phyloP scores from a whole-genome alignment of 2,113 vertebrate species.

The Lepus timidus region DNA sequence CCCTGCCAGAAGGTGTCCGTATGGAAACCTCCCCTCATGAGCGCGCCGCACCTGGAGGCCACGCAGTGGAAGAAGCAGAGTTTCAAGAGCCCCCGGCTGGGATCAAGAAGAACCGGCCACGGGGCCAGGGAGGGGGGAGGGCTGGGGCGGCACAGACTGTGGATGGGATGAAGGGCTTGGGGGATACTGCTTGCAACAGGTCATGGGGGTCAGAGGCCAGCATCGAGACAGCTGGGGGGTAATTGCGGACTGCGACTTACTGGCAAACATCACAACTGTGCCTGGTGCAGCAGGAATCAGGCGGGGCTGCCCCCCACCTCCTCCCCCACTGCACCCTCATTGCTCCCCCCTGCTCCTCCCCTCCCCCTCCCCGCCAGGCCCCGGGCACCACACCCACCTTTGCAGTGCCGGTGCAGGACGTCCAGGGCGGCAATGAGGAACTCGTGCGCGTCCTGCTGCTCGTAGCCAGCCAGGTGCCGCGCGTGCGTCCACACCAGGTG shows the following conservation, averaged over 20 bases:
- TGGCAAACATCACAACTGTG: no score
- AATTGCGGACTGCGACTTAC: no score
- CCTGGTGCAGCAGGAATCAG: no score
- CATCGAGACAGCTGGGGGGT: not conserved
- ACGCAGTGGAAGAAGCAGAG: not conserved
- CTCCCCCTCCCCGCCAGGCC: no score
- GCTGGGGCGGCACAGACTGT: no score
- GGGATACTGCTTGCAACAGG: not conserved
- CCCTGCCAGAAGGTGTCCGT: no score
- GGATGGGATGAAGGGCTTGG: not conserved
- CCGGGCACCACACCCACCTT: slow-evolving; percentile 88
- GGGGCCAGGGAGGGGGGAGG: no score
- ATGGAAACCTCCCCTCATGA: no score
- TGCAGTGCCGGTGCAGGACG: slow-evolving; percentile 98
- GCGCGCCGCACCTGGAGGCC: no score
- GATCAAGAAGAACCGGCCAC: not conserved
- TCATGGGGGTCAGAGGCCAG: not conserved
- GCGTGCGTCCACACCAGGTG: slow-evolving; percentile 99
- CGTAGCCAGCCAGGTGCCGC: slow-evolving; percentile 98
- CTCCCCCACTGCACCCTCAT: no score
- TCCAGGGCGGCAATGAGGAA: slow-evolving; percentile 99
- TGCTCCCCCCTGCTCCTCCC: not conserved
- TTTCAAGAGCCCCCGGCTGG: no score
- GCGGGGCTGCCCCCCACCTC: no score
- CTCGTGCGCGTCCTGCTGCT: slow-evolving; percentile 99